A percentile compares a stretch with the other conserved stretches of the same genome.
Evolutionary conservation across 2,888 invertebrate species (phyloP).

Genomic region (Nephrotoma flavescens): DNA sequence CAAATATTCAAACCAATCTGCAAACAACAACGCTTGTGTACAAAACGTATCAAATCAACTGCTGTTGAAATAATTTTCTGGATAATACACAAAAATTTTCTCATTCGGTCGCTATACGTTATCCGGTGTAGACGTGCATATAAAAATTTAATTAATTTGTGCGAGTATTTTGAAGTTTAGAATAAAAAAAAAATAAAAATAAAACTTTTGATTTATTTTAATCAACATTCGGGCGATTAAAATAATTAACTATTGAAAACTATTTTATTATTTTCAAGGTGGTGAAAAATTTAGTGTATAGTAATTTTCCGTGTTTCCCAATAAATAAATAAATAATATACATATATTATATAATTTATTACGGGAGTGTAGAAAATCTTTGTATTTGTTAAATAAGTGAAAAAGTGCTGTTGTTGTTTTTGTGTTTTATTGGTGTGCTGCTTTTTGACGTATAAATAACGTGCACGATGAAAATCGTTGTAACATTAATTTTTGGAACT

Average conservation of each 20-base stretch:
- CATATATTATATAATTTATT: neutral
- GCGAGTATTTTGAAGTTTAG: neutral
- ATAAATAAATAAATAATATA: neutral
- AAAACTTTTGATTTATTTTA: neutral
- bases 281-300: neutral
- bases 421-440: neutral
- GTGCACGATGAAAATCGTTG: neutral
- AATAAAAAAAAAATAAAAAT: neutral
- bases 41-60: neutral
- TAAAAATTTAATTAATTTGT: neutral
- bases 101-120: neutral
- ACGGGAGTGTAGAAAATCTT: neutral
- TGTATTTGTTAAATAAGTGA: neutral
- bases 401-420: neutral
- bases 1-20: neutral
- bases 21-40: neutral
- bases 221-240: neutral
- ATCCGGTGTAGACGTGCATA: neutral
- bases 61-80: neutral
- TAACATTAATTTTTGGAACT: neutral
- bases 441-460: neutral
- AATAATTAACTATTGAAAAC: neutral
- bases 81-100: neutral
- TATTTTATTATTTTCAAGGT: neutral
- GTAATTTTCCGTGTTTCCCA: neutral